phyloP scores from a whole-genome alignment of 1,140 invertebrate genomes.

The Radopholus similis region DNA sequence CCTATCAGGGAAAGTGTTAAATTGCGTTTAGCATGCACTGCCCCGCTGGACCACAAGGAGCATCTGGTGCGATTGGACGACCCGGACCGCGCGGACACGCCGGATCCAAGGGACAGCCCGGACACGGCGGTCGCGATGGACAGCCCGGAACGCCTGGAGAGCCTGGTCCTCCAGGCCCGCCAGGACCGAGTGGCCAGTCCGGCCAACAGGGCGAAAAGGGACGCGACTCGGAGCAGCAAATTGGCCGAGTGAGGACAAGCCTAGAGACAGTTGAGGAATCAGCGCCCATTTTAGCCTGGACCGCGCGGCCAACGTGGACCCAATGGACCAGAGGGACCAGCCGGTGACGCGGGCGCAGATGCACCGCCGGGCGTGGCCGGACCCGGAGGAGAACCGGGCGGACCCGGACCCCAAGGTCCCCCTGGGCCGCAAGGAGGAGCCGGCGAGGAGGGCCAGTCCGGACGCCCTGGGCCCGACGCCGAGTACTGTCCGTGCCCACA shows the following conservation, averaged over 20 bases:
- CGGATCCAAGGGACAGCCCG: conserved; percentile 49
- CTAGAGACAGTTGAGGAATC: too few relatives aligned
- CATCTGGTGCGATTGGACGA: conserved; percentile 49
- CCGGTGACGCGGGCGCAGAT: conserved; percentile 5
- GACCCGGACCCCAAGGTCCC: not conserved
- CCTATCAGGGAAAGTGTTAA: not conserved
- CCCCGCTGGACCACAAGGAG: conserved; percentile 46
- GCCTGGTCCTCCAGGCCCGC: conserved; percentile 36
- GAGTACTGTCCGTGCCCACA: conserved; percentile 35
- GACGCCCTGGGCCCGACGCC: conserved; percentile 24
- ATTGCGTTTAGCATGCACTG: conserved; percentile 35
- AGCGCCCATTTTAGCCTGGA: conserved; percentile 12
- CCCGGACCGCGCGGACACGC: conserved; percentile 50
- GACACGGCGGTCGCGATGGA: conserved; percentile 49
- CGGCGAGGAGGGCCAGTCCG: conserved; percentile 9
- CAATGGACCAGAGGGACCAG: not conserved
- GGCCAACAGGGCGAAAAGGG: conserved; percentile 32
- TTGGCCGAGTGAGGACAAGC: not conserved
- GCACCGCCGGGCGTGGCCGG: not conserved
- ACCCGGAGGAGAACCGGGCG: not conserved
- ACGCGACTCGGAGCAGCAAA: conserved; percentile 11
- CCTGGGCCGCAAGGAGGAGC: not conserved
- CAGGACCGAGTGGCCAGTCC: conserved; percentile 42
- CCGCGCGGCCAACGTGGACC: conserved; percentile 17
- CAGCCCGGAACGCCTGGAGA: conserved; percentile 44